Evolutionary conservation across 2,797 vertebrate species (phyloP).

Genomic region (Chelon auratus): DNA sequence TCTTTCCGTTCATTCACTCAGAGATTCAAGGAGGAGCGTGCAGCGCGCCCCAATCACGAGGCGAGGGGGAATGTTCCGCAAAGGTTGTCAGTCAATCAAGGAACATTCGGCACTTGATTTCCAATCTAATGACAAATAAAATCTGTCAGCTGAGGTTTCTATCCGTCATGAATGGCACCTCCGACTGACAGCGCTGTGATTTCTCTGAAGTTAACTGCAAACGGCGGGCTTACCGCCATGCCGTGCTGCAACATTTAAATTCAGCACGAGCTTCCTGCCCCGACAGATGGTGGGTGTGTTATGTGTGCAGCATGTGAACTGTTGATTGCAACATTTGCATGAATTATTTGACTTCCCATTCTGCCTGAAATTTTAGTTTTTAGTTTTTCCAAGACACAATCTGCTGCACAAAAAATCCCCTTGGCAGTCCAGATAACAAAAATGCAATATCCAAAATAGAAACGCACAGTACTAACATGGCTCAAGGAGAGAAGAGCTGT

Average conservation of each 20-base stretch:
- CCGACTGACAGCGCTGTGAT: slow-evolving; percentile 26
- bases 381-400: slow-evolving; percentile 43
- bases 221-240: slow-evolving; percentile 8
- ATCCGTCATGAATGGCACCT: slow-evolving; percentile 18
- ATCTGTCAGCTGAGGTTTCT: slow-evolving; percentile 34
- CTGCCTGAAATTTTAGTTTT: slow-evolving; percentile 40
- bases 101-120: slow-evolving; percentile 23
- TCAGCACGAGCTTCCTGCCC: slow-evolving; percentile 12
- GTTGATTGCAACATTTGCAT: slow-evolving; percentile 79
- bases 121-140: slow-evolving; percentile 21
- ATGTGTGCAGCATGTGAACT: slow-evolving; percentile 69
- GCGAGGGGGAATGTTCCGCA: neutral
- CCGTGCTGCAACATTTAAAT: slow-evolving; percentile 47
- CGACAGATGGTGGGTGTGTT: slow-evolving; percentile 70
- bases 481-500: neutral
- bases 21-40: slow-evolving; percentile 8
- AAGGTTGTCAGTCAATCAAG: slow-evolving; percentile 30
- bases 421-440: slow-evolving; percentile 49
- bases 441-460: slow-evolving; percentile 24
- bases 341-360: slow-evolving; percentile 72
- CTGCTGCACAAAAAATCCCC: slow-evolving; percentile 55
- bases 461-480: neutral
- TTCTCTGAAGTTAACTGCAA: slow-evolving; percentile 39
- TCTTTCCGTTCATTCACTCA: neutral
- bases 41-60: slow-evolving; percentile 17